Evolutionary conservation across 2,797 vertebrate species (phyloP).

Genomic region (Anabas testudineus): DNA sequence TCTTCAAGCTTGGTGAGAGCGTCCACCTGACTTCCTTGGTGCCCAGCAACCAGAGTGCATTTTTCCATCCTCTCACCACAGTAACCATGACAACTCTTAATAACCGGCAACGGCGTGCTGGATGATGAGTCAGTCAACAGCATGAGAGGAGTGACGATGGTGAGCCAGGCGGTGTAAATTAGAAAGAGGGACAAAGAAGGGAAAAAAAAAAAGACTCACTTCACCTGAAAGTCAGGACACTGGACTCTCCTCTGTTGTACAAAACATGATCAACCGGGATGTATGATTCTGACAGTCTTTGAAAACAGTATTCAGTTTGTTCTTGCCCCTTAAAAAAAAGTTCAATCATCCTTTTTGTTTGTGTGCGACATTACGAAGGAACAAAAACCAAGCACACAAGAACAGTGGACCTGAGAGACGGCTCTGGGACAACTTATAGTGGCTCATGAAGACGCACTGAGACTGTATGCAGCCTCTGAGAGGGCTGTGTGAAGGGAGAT

Average conservation of each 20-base stretch:
- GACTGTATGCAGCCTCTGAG: slow-evolving; percentile 23
- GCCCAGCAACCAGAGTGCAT: slow-evolving; percentile 86
- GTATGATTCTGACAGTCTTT: slow-evolving; percentile 72
- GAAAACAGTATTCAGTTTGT: slow-evolving; percentile 78
- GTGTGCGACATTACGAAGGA: slow-evolving; percentile 59
- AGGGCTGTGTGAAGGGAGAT: too few species aligned
- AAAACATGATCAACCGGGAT: slow-evolving; percentile 78
- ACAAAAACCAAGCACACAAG: slow-evolving; percentile 67
- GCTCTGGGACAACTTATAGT: slow-evolving; percentile 44
- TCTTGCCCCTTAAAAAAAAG: slow-evolving; percentile 22
- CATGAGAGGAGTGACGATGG: slow-evolving; percentile 55
- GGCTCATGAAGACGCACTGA: slow-evolving; percentile 55
- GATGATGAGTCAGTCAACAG: slow-evolving; percentile 82
- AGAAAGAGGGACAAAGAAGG: slow-evolving; percentile 46
- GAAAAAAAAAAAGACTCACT: slow-evolving; percentile 21
- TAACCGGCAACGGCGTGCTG: slow-evolving; percentile 75
- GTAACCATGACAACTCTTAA: slow-evolving; percentile 82
- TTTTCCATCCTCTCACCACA: slow-evolving; percentile 83
- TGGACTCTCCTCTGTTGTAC: slow-evolving; percentile 54
- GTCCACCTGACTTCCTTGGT: slow-evolving; percentile 84
- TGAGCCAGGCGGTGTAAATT: slow-evolving; percentile 51
- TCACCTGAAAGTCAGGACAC: slow-evolving; percentile 55
- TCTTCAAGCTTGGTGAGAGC: slow-evolving; percentile 97
- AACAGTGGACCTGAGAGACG: slow-evolving; percentile 40
- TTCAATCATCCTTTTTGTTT: slow-evolving; percentile 44